A percentile compares a stretch with the other conserved stretches of the same genome.
Conservation (phyloP, 2,888 invertebrate species). For the Campopleginae sp. region DNA sequence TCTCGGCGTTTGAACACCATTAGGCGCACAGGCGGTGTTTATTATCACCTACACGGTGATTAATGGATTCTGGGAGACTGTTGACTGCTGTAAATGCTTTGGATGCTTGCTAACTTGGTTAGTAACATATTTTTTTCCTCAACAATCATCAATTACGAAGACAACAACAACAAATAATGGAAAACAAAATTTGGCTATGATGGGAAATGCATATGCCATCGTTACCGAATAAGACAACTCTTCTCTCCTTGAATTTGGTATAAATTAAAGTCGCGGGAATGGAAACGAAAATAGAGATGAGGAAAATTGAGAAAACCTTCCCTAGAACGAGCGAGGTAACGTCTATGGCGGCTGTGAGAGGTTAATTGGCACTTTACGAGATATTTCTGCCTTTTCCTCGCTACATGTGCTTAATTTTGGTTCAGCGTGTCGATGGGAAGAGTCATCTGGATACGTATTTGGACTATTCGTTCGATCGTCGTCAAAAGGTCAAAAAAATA, state of each 20-base stretch:
- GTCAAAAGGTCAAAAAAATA: background rate
- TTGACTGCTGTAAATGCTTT: conserved; percentile 25
- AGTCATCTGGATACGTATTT: background rate
- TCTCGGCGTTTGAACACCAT: conserved; percentile 38
- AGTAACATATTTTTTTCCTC: background rate
- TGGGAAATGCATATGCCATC: background rate
- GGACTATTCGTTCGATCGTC: conserved; percentile 19
- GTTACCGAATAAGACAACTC: background rate
- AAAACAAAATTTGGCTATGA: background rate
- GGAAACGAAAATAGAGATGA: background rate
- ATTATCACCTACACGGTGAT: conserved; percentile 52
- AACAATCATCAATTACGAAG: background rate
- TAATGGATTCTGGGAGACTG: conserved; percentile 36
- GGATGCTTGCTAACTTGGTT: conserved; percentile 20
- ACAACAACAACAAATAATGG: background rate
- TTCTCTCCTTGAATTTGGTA: background rate
- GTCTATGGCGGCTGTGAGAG: background rate
- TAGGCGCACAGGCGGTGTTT: conserved; percentile 40
- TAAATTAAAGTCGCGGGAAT: background rate
- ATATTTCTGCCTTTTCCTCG: background rate
- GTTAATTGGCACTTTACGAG: conserved; percentile 45
- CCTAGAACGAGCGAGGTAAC: background rate
- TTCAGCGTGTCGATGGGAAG: background rate
- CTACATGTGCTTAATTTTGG: background rate
- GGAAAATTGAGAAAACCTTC: background rate